A percentile compares a stretch with the other conserved stretches of the same genome.
Conservation (phyloP, 1,140 invertebrate genomes). For the Neomicropteryx cornuta region DNA sequence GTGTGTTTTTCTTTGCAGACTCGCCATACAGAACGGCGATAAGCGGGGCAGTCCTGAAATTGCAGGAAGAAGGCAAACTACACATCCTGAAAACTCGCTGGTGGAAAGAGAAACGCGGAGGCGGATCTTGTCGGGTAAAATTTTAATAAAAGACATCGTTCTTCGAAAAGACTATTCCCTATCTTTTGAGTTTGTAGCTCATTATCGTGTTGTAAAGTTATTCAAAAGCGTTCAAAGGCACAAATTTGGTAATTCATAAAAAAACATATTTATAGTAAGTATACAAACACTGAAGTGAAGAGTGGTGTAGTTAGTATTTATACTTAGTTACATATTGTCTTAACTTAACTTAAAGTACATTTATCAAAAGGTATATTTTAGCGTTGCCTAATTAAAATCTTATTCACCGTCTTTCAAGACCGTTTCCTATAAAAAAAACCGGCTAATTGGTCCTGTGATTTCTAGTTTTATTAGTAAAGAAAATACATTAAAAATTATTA, state of each 20-base stretch:
- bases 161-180: background rate
- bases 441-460: no score
- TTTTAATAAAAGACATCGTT: background rate
- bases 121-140: constrained; percentile 67
- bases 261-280: no score
- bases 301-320: no score
- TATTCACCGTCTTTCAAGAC: no score
- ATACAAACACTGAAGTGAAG: no score
- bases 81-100: constrained; percentile 88
- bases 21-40: constrained; percentile 79
- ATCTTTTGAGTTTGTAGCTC: background rate
- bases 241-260: background rate
- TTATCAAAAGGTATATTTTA: no score
- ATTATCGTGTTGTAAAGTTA: constrained; percentile 1
- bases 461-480: no score
- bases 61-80: constrained; percentile 88
- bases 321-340: no score
- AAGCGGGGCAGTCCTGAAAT: constrained; percentile 77
- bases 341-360: no score
- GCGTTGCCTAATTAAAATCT: no score
- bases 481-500: no score
- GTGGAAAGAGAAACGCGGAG: constrained; percentile 89
- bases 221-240: background rate
- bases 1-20: constrained; percentile 46
- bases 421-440: no score